phyloP scores from a whole-genome alignment of 1,140 invertebrate genomes.

The Drosophila hydei region DNA sequence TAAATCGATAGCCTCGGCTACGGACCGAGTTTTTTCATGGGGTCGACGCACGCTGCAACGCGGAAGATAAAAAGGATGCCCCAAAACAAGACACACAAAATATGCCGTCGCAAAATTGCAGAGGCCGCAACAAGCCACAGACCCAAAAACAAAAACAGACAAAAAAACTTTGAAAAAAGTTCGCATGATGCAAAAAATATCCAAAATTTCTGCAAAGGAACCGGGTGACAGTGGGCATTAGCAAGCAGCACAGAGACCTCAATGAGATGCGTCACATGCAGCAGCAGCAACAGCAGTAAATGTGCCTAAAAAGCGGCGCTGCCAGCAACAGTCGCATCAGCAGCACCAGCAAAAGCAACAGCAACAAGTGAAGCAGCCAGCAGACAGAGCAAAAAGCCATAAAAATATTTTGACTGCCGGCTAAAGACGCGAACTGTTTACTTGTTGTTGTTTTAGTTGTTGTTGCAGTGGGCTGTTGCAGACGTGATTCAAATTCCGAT shows the following conservation, averaged over 20 bases:
- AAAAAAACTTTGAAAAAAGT: constrained; percentile 31
- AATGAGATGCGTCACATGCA: constrained; percentile 74
- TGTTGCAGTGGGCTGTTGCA: constrained; percentile 33
- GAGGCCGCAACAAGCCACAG: constrained; percentile 53
- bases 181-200: constrained; percentile 66
- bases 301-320: constrained; percentile 62
- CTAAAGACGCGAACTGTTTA: constrained; percentile 46
- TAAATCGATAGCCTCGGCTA: constrained; percentile 50
- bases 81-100: constrained; percentile 58
- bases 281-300: constrained; percentile 40
- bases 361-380: constrained; percentile 71
- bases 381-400: constrained; percentile 57
- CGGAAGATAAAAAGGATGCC: constrained; percentile 81
- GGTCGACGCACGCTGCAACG: constrained; percentile 71
- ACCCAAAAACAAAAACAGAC: constrained; percentile 23
- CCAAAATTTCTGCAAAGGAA: constrained; percentile 70
- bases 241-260: not conserved
- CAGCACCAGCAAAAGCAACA: constrained; percentile 17
- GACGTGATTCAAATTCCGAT: constrained; percentile 50
- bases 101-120: constrained; percentile 67
- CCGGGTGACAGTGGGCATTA: constrained; percentile 34
- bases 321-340: constrained; percentile 9
- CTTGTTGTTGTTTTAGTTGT: constrained; percentile 38
- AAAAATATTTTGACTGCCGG: constrained; percentile 75
- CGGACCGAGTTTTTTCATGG: constrained; percentile 15